Conservation (phyloP, 2,113 vertebrate genomes). For the Gobius niger region DNA sequence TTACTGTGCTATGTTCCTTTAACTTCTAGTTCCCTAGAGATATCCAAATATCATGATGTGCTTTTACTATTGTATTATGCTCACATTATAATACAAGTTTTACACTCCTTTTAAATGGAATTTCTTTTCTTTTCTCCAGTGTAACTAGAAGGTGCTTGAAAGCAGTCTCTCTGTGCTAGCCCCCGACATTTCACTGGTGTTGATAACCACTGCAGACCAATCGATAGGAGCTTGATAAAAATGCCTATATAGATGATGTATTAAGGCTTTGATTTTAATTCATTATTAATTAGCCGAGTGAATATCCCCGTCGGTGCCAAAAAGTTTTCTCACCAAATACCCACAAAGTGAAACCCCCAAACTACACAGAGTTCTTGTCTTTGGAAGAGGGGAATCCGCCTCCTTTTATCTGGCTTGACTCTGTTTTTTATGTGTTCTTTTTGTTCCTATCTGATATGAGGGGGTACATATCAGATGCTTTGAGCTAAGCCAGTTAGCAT, state of each 20-base stretch:
- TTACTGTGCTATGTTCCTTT: no score
- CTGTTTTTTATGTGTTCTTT: conserved; percentile 27
- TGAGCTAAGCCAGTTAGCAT: conserved; percentile 61
- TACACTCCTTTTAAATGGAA: no score
- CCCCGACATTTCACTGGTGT: background rate
- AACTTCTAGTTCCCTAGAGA: no score
- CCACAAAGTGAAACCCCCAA: conserved; percentile 6
- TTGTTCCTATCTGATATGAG: conserved; percentile 50
- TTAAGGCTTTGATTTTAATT: background rate
- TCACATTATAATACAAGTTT: no score
- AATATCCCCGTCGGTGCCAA: background rate
- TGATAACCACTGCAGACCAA: background rate
- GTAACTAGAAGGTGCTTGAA: conserved; percentile 1
- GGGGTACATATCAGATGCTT: conserved; percentile 52
- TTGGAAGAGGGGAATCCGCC: conserved; percentile 18
- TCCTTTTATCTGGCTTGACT: conserved; percentile 18
- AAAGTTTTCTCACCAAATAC: background rate
- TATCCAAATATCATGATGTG: no score
- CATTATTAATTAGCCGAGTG: background rate
- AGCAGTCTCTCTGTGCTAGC: background rate
- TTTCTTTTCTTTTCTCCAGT: no score
- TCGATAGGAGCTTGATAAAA: background rate
- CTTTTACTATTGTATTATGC: no score
- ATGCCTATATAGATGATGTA: background rate
- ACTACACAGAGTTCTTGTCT: conserved; percentile 11